Conservation (phyloP, 30 jellyfish, hydroid and myxozoan genomes). For the Pelagia noctiluca region DNA sequence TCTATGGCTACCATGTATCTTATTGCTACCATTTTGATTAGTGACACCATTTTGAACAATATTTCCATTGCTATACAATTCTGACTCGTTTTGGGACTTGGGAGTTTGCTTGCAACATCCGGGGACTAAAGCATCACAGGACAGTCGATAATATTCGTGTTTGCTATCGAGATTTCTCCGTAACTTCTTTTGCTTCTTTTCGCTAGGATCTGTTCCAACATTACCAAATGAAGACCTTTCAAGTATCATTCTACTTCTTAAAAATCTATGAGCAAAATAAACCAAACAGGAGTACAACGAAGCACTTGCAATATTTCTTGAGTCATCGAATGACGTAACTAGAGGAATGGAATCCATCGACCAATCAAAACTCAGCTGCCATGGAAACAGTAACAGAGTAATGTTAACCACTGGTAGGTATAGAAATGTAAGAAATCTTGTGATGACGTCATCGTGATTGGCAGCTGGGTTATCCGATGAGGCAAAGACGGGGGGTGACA, state of each 20-base stretch:
- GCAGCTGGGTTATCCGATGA: slow-evolving; percentile 96
- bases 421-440: slow-evolving; percentile 73
- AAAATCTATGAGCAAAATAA: not conserved
- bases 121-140: no score
- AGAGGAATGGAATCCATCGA: slow-evolving; percentile 93
- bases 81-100: no score
- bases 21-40: not conserved
- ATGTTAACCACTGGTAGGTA: slow-evolving; percentile 83
- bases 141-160: no score
- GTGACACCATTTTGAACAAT: not conserved
- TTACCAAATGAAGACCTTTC: no score
- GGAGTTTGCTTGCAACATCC: no score
- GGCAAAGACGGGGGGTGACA: slow-evolving; percentile 76
- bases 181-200: not conserved
- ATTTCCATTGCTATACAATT: no score
- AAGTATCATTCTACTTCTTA: no score
- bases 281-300: slow-evolving; percentile 36
- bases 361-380: slow-evolving; percentile 96
- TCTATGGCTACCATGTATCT: not conserved
- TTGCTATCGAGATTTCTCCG: not conserved
- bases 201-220: no score
- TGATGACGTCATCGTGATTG: slow-evolving; percentile 43
- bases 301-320: slow-evolving; percentile 50
- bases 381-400: slow-evolving; percentile 81
- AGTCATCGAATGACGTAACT: slow-evolving; percentile 43